Conservation (phyloP, 1,140 invertebrate species). For the Sminthurinus signatus region DNA sequence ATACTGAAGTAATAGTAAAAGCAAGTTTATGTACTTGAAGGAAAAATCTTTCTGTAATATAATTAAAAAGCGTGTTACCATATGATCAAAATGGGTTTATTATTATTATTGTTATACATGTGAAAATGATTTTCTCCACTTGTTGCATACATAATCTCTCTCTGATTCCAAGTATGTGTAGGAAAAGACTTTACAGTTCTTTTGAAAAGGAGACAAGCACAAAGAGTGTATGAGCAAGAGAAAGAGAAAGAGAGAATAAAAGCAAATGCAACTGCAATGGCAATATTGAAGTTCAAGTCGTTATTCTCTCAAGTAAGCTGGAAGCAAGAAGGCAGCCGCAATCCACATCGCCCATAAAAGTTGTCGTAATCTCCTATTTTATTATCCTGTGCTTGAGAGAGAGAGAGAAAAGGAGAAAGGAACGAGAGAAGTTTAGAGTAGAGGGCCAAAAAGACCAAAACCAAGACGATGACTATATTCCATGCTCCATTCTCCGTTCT, state of each 20-base stretch:
- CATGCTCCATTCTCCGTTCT: no score
- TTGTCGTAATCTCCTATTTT: constrained; percentile 31
- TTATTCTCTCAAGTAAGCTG: not conserved
- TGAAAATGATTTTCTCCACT: constrained; percentile 10
- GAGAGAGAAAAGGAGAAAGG: no score
- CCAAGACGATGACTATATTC: not conserved
- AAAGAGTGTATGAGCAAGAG: not conserved
- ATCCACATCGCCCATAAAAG: constrained; percentile 20
- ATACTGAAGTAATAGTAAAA: no score
- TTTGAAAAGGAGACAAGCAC: not conserved
- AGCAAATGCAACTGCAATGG: not conserved
- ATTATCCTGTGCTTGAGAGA: constrained; percentile 17
- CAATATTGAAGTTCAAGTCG: not conserved
- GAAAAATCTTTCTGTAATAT: no score
- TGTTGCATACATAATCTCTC: constrained; percentile 5
- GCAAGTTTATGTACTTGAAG: no score
- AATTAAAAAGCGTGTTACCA: no score
- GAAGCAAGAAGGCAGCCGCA: not conserved
- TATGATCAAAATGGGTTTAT: no score
- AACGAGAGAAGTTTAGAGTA: not conserved
- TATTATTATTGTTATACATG: not conserved
- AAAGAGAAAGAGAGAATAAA: constrained; percentile 1
- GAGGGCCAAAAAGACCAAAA: no score
- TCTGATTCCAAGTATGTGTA: constrained; percentile 4
- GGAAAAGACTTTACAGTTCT: not conserved